Conservation (phyloP, 2,113 vertebrate species). For the Sapajus apella region DNA sequence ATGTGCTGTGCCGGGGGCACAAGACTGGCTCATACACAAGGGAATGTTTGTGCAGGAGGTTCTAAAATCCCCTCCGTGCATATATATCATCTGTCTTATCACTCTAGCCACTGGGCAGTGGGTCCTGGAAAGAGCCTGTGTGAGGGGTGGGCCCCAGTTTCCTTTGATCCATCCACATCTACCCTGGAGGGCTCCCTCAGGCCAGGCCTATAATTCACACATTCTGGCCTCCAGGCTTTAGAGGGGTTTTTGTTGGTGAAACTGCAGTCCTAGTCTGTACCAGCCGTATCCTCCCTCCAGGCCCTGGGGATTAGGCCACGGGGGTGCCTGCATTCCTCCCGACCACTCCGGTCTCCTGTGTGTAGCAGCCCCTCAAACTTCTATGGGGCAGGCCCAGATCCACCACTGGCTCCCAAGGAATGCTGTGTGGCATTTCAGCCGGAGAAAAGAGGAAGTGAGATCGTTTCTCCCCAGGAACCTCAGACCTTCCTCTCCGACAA, state of each 20-base stretch:
- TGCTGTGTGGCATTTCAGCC: background rate
- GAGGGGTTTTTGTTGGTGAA: slow-evolving; percentile 13
- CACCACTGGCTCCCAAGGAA: background rate
- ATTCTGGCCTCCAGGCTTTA: slow-evolving; percentile 28
- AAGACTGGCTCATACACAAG: background rate
- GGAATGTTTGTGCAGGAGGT: background rate
- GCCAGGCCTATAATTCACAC: slow-evolving; percentile 63
- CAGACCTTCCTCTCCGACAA: slow-evolving; percentile 54
- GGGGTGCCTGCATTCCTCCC: slow-evolving; percentile 49
- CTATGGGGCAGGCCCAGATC: background rate
- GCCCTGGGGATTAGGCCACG: slow-evolving; percentile 52
- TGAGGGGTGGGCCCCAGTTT: background rate
- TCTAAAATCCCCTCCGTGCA: background rate
- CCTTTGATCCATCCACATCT: slow-evolving; percentile 58
- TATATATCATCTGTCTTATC: background rate
- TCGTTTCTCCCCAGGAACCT: slow-evolving; percentile 51
- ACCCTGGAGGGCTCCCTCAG: background rate
- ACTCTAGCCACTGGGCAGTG: background rate
- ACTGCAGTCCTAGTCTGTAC: slow-evolving; percentile 46
- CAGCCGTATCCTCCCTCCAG: slow-evolving; percentile 40
- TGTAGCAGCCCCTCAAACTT: background rate
- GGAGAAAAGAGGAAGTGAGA: slow-evolving; percentile 52
- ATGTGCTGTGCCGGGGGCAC: background rate
- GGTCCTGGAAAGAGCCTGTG: background rate
- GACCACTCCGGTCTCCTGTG: slow-evolving; percentile 1